These are phyloP conservation scores for Caretta caretta DNA, from an alignment of 2,113 vertebrate species.

Conservation along the genomic window DNA sequence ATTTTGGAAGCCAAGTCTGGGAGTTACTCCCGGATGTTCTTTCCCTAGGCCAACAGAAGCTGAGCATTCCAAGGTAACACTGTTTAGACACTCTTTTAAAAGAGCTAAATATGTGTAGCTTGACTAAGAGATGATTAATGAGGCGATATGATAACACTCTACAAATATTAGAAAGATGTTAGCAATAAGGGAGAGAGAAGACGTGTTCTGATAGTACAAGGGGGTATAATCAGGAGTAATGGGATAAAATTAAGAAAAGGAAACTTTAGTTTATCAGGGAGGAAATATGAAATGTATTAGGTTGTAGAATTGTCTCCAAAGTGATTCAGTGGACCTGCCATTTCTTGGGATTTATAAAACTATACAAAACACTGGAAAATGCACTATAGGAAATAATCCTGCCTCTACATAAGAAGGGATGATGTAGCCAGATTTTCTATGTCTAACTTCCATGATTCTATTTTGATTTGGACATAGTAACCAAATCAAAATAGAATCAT, in stretches of 20 bases:
- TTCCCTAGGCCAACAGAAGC: not conserved
- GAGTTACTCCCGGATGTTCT: not conserved
- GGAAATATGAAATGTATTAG: not conserved
- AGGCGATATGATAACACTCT: rapidly evolving
- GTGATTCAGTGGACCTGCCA: not conserved
- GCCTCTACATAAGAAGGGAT: not conserved
- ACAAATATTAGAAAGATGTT: not conserved
- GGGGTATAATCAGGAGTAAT: not conserved
- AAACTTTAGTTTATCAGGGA: not conserved
- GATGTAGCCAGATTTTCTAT: not conserved
- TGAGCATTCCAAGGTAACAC: not conserved
- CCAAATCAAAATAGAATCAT: too few species aligned
- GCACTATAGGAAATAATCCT: not conserved
- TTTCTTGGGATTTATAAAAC: not conserved
- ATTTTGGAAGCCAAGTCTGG: not conserved
- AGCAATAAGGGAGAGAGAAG: not conserved
- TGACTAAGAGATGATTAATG: rapidly evolving
- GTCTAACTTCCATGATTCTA: not conserved
- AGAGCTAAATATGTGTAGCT: not conserved
- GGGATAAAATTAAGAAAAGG: not conserved
- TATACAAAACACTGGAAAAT: not conserved
- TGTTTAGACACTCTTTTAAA: not conserved
- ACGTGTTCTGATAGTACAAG: not conserved
- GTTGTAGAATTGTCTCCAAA: not conserved
- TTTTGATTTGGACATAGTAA: not conserved